These are phyloP conservation scores for Cydia amplana DNA, from an alignment of 1,140 invertebrate species.

Conservation along the genomic window DNA sequence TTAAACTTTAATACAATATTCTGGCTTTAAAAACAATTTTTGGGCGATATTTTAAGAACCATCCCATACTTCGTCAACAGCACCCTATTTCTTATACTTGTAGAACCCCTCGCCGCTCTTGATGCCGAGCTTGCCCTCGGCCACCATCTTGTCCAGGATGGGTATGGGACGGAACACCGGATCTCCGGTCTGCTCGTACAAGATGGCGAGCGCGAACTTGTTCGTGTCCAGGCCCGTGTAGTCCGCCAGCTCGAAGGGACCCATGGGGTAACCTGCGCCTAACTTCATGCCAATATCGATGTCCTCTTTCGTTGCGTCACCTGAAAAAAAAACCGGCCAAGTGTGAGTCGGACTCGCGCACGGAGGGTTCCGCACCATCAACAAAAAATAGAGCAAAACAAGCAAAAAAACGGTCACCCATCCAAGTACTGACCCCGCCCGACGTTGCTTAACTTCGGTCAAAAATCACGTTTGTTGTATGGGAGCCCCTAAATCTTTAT, in stretches of 20 bases:
- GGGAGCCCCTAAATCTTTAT: too few relatives aligned
- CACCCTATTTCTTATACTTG: conserved; percentile 83
- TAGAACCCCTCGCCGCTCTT: conserved; percentile 94
- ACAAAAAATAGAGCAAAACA: too few relatives aligned
- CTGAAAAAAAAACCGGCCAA: conserved; percentile 54
- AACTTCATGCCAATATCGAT: conserved; percentile 94
- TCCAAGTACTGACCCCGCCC: too few relatives aligned
- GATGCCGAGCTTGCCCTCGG: conserved; percentile 88
- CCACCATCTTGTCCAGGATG: conserved; percentile 86
- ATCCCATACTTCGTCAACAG: neutral
- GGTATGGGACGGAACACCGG: conserved; percentile 84
- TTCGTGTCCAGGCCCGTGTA: conserved; percentile 90
- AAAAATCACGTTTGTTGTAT: too few relatives aligned
- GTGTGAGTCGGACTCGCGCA: too few relatives aligned
- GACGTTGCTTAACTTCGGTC: too few relatives aligned
- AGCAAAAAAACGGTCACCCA: too few relatives aligned
- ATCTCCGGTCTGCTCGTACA: conserved; percentile 88
- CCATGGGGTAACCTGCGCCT: conserved; percentile 92
- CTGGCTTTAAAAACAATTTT: too few relatives aligned
- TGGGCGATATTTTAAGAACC: too few relatives aligned
- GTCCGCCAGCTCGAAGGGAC: conserved; percentile 90
- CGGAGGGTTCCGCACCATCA: too few relatives aligned
- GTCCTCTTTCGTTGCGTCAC: conserved; percentile 85
- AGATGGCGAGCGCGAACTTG: conserved; percentile 82
- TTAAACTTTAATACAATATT: too few relatives aligned